Base-by-base conservation (phyloP, 1,140 invertebrate species). In the Drosophila pseudoobscura region DNA sequence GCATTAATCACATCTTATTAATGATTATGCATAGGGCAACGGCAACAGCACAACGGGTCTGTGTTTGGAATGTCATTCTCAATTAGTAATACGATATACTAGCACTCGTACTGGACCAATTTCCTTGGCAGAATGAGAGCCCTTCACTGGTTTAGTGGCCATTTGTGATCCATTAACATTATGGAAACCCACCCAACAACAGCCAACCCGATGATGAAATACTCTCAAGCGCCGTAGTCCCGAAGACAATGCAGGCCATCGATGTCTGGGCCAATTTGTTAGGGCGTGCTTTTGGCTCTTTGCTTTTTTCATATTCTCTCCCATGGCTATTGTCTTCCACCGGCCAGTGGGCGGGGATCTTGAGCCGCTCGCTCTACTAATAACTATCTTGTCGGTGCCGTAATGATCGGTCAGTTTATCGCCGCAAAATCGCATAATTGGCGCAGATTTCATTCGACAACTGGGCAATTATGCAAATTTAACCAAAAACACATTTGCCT, bases 391-490 rank as follows among this genome's bases (percentile, higher is more conserved):
- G 77, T 66, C 68, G 52, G 62, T 57, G 70, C 74, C 58, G 80
- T 80, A 84, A 84, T 84, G 68, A 84, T 87, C 69, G 80, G 82
- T 74, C 80, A 84, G 80, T 80, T 74, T 84, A 84, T 84, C 80
- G 82, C 82, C 43, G 49, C 63, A 61, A 77, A 70, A 85, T 85
- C 82, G 53, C 24, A 57, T 87, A 85, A 85, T 87, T 87, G 83
- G 74, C 35, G 35, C 50, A 70, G 53, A 24, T 58, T 65, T 55
- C 51, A 51, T 72, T 46, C 41, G 41, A 51, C 59, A 60, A 60
- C 29, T 50, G 6, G 26, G 49, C 52, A 71, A 75, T 85, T 82
- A 82, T 87, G 77, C 69, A 80, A 87, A 85, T 77, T 80, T 77
- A 9, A 3, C 20, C 11, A 55, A 6, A 15, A 66, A 52, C 53